These are phyloP conservation scores for Eurypyga helias DNA, from an alignment of 2,113 vertebrate genomes.

Conservation along the genomic window DNA sequence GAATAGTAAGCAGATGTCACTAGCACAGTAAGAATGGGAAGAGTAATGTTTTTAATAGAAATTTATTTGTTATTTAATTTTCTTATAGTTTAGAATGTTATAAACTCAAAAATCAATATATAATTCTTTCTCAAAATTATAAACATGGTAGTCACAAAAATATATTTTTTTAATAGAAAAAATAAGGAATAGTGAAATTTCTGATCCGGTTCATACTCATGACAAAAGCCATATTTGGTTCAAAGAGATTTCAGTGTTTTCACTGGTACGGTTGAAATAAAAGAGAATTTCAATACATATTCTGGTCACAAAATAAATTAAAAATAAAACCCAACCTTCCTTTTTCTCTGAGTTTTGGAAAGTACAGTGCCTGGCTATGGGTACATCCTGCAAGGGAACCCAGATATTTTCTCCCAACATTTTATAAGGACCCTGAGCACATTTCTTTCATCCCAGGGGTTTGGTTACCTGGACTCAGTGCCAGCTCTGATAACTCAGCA, in stretches of 20 bases:
- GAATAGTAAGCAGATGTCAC: background rate
- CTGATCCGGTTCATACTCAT: background rate
- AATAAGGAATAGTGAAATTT: background rate
- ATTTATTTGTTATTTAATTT: background rate
- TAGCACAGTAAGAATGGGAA: background rate
- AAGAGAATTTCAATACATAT: background rate
- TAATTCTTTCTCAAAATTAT: background rate
- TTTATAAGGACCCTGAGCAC: background rate
- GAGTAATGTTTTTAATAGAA: background rate
- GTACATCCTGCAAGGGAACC: background rate
- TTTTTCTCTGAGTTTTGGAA: background rate
- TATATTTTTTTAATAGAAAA: background rate
- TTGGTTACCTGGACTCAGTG: background rate
- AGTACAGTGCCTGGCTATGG: background rate
- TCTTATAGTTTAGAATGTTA: background rate
- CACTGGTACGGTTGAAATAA: background rate
- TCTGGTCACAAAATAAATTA: background rate
- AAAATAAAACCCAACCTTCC: background rate
- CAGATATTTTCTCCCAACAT: background rate
- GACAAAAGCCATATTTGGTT: background rate
- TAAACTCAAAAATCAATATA: background rate
- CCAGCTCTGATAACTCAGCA: background rate
- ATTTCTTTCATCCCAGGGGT: background rate
- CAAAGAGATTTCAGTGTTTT: background rate
- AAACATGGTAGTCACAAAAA: background rate